phyloP scores from a whole-genome alignment of 64 coral and sea anemone genomes.

The Stylophora pistillata region DNA sequence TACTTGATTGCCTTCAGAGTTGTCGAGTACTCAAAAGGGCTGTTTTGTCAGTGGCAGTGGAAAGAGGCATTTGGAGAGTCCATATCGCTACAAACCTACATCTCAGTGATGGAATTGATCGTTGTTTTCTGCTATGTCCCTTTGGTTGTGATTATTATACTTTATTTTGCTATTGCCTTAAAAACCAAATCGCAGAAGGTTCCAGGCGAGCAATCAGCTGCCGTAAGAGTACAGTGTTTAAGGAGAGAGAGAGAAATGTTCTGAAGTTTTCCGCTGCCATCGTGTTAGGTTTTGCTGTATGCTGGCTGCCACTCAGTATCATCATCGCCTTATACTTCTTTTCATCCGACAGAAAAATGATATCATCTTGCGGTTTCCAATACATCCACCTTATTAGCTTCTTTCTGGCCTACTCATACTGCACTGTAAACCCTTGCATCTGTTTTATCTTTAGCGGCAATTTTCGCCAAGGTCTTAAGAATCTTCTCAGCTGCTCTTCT shows the following conservation, averaged over 20 bases:
- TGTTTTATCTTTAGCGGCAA: no score
- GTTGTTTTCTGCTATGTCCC: neutral
- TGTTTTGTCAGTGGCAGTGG: neutral
- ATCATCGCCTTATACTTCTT: neutral
- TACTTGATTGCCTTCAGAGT: neutral
- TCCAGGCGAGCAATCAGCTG: no score
- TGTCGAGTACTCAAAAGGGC: no score
- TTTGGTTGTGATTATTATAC: neutral
- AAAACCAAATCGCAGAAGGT: neutral
- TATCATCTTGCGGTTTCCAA: no score
- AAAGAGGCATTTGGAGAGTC: neutral
- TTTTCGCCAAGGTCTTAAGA: no score
- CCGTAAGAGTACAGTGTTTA: no score
- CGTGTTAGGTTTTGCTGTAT: neutral
- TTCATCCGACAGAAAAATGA: no score
- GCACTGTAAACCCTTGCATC: no score
- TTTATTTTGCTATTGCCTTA: neutral
- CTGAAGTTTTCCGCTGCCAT: neutral
- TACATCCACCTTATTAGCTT: no score
- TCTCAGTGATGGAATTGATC: neutral
- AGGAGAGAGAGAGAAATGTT: neutral
- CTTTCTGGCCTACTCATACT: no score
- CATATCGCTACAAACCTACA: neutral
- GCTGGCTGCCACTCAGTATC: neutral
- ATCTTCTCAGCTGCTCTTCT: no score